Conservation (phyloP, 2,797 vertebrate genomes). For the Acipenser ruthenus region DNA sequence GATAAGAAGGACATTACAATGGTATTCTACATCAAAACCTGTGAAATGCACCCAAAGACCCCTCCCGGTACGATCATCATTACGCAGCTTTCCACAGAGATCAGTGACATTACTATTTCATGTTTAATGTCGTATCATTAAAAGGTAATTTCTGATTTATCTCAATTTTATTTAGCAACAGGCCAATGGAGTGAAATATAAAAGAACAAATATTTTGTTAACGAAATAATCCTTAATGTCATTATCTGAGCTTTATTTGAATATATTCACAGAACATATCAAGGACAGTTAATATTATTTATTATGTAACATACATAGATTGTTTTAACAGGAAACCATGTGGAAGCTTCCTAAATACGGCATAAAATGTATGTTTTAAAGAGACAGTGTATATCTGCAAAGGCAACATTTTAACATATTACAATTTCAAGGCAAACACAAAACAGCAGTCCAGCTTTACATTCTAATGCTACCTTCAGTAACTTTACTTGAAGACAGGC, state of each 20-base stretch:
- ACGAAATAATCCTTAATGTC: not conserved
- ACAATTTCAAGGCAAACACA: not conserved
- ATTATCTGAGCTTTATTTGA: conserved; percentile 11
- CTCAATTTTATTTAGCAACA: not conserved
- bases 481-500: no score
- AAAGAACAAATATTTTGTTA: not conserved
- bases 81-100: no score
- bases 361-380: conserved; percentile 17
- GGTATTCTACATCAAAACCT: no score
- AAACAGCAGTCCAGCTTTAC: not conserved
- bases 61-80: no score
- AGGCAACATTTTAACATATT: conserved; percentile 7
- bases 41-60: no score
- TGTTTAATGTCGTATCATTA: not conserved
- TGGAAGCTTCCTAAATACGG: conserved; percentile 11
- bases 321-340: conserved; percentile 16
- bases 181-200: not conserved
- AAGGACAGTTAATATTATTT: conserved; percentile 13
- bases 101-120: no score
- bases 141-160: not conserved
- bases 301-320: conserved; percentile 24
- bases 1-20: no score
- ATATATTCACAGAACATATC: conserved; percentile 22
- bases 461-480: not conserved
- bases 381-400: not conserved